Evolutionary conservation across 2,113 vertebrate genomes (phyloP).

Genomic region (Elephas maximus): DNA sequence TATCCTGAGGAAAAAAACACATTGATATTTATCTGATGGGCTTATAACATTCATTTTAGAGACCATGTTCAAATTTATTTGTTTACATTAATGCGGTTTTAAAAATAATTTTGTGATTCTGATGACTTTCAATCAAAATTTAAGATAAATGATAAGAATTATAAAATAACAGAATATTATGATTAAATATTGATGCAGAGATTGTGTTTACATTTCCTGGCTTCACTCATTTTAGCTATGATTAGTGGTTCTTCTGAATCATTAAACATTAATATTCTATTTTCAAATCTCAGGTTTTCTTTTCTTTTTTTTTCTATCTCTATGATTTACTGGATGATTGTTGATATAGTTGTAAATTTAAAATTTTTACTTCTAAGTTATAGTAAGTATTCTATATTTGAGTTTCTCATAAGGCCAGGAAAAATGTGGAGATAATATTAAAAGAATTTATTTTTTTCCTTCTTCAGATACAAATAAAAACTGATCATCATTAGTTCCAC

Average conservation of each 20-base stretch:
- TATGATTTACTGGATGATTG: conserved; percentile 32
- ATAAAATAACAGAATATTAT: conserved; percentile 68
- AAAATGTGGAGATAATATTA: neutral
- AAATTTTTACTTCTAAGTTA: neutral
- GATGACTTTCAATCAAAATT: neutral
- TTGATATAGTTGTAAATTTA: neutral
- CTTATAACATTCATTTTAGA: neutral
- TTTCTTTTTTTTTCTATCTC: neutral
- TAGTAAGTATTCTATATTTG: neutral
- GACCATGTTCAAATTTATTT: conserved; percentile 6
- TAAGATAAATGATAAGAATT: neutral
- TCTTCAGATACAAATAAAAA: neutral
- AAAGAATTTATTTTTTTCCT: conserved; percentile 25
- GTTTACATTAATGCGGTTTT: neutral
- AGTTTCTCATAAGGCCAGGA: neutral
- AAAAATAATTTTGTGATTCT: neutral
- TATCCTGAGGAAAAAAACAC: neutral
- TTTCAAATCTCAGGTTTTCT: neutral
- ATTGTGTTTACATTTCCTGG: conserved; percentile 79
- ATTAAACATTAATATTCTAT: conserved; percentile 82
- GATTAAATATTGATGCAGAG: conserved; percentile 79
- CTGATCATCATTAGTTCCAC: neutral
- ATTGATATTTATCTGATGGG: neutral
- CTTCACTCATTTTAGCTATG: conserved; percentile 77
- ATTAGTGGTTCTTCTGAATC: conserved; percentile 72